Evolutionary conservation across 2,888 invertebrate genomes (phyloP).

Genomic region (Xiphydria camelus): DNA sequence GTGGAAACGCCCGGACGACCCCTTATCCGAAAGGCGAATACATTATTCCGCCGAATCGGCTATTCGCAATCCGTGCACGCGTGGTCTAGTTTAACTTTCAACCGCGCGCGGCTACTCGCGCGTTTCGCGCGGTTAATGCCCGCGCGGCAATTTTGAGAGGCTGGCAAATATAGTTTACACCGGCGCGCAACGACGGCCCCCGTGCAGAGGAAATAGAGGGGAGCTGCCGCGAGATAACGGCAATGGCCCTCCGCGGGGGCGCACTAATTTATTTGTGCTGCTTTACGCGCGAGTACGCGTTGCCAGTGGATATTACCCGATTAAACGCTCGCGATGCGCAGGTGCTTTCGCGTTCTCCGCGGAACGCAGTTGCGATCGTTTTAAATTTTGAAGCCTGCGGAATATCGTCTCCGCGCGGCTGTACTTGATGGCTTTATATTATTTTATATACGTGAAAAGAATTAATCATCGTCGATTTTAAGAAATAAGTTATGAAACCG

Average conservation of each 20-base stretch:
- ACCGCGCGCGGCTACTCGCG: constrained; percentile 16
- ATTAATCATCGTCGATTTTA: too few species aligned
- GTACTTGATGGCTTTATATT: too few species aligned
- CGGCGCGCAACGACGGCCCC: too few species aligned
- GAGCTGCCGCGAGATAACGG: not conserved
- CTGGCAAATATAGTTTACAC: constrained; percentile 34
- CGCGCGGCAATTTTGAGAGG: constrained; percentile 38
- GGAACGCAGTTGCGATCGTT: too few species aligned
- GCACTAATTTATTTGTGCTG: not conserved
- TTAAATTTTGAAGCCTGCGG: too few species aligned
- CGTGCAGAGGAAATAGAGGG: constrained; percentile 24
- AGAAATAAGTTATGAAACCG: too few species aligned
- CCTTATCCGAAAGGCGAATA: constrained; percentile 25
- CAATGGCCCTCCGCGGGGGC: too few species aligned
- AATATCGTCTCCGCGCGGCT: too few species aligned
- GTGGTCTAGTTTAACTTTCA: constrained; percentile 12
- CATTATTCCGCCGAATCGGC: constrained; percentile 24
- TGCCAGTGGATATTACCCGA: not conserved
- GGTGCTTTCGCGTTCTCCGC: too few species aligned
- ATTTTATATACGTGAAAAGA: too few species aligned
- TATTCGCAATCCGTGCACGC: constrained; percentile 25
- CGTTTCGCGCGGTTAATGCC: constrained; percentile 27
- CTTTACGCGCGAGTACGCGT: not conserved
- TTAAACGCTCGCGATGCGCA: too few species aligned
- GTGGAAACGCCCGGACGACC: too few species aligned